phyloP scores from a whole-genome alignment of 2,888 invertebrate genomes.

The Lochmaea crataegi region DNA sequence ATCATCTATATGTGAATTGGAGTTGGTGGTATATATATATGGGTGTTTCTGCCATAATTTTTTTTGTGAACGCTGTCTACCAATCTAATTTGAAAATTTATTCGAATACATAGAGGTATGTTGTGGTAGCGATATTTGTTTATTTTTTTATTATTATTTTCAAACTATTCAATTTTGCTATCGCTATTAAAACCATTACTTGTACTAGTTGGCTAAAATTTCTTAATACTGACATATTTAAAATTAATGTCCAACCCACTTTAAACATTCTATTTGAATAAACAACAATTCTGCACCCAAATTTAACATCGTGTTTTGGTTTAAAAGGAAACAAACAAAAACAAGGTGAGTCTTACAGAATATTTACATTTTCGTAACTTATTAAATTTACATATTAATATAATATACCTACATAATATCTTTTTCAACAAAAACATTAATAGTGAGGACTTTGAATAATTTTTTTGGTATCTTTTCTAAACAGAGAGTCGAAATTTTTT shows the following conservation, averaged over 20 bases:
- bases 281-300: background rate
- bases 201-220: slow-evolving; percentile 11
- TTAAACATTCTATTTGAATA: background rate
- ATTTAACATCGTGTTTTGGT: background rate
- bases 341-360: slow-evolving; percentile 4
- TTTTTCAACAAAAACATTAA: too few species aligned
- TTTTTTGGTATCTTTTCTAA: too few species aligned
- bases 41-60: slow-evolving; percentile 7
- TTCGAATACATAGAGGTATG: background rate
- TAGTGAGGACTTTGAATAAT: too few species aligned
- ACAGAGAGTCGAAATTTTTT: too few species aligned
- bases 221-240: background rate
- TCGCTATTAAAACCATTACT: background rate
- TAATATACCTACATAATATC: background rate
- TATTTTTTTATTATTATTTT: background rate
- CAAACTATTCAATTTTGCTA: background rate
- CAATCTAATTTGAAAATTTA: slow-evolving; percentile 14
- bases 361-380: slow-evolving; percentile 5
- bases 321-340: background rate
- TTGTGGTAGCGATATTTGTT: slow-evolving; percentile 5
- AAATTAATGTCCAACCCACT: background rate
- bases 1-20: slow-evolving; percentile 21
- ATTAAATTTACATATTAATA: background rate
- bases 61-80: slow-evolving; percentile 13
- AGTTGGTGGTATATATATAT: slow-evolving; percentile 12